These are phyloP conservation scores for Coryphaenoides rupestris DNA, from an alignment of 2,113 vertebrate species.

Conservation along the genomic window DNA sequence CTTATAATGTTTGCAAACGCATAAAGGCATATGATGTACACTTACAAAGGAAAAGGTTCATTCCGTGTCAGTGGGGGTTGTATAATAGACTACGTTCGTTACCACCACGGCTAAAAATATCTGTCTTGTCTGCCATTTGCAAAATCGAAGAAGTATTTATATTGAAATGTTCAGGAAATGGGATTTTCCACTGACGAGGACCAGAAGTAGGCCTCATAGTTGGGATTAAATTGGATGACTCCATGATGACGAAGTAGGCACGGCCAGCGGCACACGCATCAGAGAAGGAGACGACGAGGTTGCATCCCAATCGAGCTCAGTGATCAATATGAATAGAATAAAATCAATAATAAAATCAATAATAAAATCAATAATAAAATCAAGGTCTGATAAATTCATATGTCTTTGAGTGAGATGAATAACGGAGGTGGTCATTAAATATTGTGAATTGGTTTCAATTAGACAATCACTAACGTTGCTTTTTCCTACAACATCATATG, in stretches of 20 bases:
- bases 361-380: too few species aligned
- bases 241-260: constrained; percentile 4
- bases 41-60: constrained; percentile 34
- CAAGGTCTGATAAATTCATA: too few species aligned
- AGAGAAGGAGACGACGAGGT: neutral
- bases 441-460: too few species aligned
- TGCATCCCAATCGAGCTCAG: too few species aligned
- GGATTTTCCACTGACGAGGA: constrained; percentile 33
- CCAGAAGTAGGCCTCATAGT: neutral
- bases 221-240: neutral
- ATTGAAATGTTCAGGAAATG: neutral
- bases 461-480: too few species aligned
- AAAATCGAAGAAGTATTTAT: constrained; percentile 26
- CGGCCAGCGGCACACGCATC: neutral
- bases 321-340: too few species aligned
- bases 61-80: constrained; percentile 33
- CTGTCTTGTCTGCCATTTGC: constrained; percentile 43
- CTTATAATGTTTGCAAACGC: too few species aligned
- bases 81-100: constrained; percentile 1
- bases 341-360: too few species aligned
- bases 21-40: constrained; percentile 8
- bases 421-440: too few species aligned
- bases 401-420: too few species aligned
- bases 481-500: too few species aligned
- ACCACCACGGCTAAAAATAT: neutral